These are phyloP conservation scores for Acronicta alni DNA, from an alignment of 2,888 invertebrate genomes.

Conservation along the genomic window DNA sequence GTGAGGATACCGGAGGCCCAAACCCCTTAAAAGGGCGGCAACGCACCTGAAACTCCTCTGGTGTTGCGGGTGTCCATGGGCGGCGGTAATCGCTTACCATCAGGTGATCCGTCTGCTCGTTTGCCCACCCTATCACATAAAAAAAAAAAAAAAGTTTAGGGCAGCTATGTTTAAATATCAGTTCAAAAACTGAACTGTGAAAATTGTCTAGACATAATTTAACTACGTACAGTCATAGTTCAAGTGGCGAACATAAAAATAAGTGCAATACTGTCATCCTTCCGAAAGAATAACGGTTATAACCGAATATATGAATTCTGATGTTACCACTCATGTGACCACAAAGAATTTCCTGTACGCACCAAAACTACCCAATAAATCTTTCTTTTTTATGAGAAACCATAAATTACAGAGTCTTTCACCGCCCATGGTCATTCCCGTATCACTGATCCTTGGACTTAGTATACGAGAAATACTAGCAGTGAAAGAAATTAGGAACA, in stretches of 20 bases:
- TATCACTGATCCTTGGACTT: conserved; percentile 50
- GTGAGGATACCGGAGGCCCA: too few species aligned
- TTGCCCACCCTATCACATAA: too few species aligned
- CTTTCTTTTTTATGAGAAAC: conserved; percentile 58
- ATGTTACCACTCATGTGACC: conserved; percentile 53
- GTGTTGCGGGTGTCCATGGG: too few species aligned
- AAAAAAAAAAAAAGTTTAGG: neutral
- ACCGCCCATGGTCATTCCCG: conserved; percentile 45
- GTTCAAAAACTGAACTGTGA: conserved; percentile 3
- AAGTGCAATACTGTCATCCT: conserved; percentile 43
- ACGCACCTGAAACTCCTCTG: too few species aligned
- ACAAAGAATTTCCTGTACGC: conserved; percentile 39
- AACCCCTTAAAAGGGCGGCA: too few species aligned
- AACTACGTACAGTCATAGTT: conserved; percentile 33
- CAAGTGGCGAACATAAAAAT: conserved; percentile 43
- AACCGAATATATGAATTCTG: conserved; percentile 56
- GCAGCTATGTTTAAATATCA: neutral
- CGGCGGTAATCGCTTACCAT: too few species aligned
- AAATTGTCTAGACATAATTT: conserved; percentile 17
- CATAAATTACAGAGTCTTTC: conserved; percentile 54
- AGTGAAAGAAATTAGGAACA: conserved; percentile 60
- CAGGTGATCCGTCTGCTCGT: too few species aligned
- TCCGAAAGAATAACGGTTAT: conserved; percentile 52
- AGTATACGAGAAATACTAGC: conserved; percentile 46
- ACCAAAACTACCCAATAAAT: conserved; percentile 46